Percentiles rank a stretch among this genome's conserved stretches.
Evolutionary conservation across 2,888 invertebrate genomes (phyloP).

Genomic region (Opisthograptis luteolata): DNA sequence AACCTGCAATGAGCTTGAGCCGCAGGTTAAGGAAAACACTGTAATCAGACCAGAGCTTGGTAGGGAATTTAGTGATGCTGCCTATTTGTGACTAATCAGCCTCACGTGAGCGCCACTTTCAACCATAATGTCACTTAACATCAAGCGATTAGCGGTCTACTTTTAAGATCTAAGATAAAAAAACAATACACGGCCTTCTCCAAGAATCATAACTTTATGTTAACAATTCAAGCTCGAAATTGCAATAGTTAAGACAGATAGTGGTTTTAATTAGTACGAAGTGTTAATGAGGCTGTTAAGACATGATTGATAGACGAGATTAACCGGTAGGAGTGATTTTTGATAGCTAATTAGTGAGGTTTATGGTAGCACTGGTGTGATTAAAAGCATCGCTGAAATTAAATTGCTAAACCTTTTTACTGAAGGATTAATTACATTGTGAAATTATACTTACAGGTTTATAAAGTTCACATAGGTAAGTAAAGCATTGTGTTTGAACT

Average conservation of each 20-base stretch:
- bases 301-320: constrained; percentile 15
- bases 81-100: too few species aligned
- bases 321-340: constrained; percentile 13
- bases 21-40: too few species aligned
- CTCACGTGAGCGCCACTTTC: too few species aligned
- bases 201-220: neutral
- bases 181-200: too few species aligned
- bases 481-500: too few species aligned
- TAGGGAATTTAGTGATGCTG: too few species aligned
- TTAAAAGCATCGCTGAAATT: constrained; percentile 3
- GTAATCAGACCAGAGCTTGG: too few species aligned
- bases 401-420: constrained; percentile 4
- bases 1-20: too few species aligned
- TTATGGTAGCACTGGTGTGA: constrained; percentile 6
- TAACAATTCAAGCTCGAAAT: neutral
- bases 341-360: constrained; percentile 15
- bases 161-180: too few species aligned
- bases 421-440: constrained; percentile 6
- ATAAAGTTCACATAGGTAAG: too few species aligned
- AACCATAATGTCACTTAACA: too few species aligned
- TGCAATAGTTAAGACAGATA: neutral
- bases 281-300: constrained; percentile 18
- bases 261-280: constrained; percentile 2
- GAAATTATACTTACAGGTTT: constrained; percentile 1
- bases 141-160: too few species aligned